These are phyloP conservation scores for Vesta saturnalis DNA, from an alignment of 2,888 invertebrate genomes.

Conservation along the genomic window DNA sequence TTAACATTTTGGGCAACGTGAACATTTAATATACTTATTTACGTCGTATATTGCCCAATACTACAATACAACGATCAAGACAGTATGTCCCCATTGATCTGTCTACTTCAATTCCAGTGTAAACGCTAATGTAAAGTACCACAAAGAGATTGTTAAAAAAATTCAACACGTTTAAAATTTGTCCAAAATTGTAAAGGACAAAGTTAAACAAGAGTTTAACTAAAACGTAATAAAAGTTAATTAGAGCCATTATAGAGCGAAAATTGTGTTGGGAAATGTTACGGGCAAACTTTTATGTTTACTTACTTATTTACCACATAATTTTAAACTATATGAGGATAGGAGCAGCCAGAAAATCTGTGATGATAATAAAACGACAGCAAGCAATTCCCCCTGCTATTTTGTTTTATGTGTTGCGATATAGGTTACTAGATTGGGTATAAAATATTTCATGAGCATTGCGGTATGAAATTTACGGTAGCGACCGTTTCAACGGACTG, in stretches of 20 bases:
- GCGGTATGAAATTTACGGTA: constrained; percentile 45
- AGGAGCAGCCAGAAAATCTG: constrained; percentile 36
- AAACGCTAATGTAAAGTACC: too few relatives aligned
- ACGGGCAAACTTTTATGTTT: constrained; percentile 7
- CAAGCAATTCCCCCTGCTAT: constrained; percentile 48
- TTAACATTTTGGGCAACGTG: too few relatives aligned
- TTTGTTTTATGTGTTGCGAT: constrained; percentile 51
- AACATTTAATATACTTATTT: too few relatives aligned
- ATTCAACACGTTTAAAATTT: too few relatives aligned
- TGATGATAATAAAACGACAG: constrained; percentile 45
- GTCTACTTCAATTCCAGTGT: too few relatives aligned
- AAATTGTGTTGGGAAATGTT: neutral
- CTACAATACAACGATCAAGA: too few relatives aligned
- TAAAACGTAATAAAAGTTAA: neutral
- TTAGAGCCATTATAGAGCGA: neutral
- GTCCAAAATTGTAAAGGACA: neutral
- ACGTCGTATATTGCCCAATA: too few relatives aligned
- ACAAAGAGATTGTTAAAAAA: too few relatives aligned
- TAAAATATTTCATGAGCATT: constrained; percentile 51
- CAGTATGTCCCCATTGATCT: too few relatives aligned
- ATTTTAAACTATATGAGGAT: constrained; percentile 23
- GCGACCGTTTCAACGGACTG: constrained; percentile 30
- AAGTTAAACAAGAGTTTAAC: neutral
- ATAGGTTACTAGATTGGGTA: constrained; percentile 50
- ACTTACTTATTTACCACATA: constrained; percentile 25